These are phyloP conservation scores for Neodon shergylaensis DNA, from an alignment of 2,113 vertebrate species.

Conservation along the genomic window DNA sequence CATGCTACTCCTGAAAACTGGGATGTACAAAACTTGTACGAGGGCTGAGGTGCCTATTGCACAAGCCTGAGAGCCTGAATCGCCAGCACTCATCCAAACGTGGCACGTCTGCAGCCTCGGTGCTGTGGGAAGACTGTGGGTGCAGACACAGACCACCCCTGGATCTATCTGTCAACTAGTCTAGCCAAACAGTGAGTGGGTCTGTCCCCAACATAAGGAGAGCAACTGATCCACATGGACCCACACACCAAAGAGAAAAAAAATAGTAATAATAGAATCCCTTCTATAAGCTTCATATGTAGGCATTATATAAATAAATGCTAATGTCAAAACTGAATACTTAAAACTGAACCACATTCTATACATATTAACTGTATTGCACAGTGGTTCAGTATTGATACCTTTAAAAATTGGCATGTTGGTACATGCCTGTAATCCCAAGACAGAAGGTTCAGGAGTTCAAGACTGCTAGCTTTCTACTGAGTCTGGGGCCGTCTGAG, in stretches of 20 bases:
- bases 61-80: not conserved
- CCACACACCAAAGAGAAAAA: not conserved
- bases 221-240: not conserved
- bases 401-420: not conserved
- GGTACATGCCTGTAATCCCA: not conserved
- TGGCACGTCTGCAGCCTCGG: not conserved
- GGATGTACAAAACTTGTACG: not conserved
- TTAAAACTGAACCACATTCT: conserved; percentile 29
- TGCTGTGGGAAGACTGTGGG: not conserved
- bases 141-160: not conserved
- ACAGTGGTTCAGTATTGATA: not conserved
- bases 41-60: too few species aligned
- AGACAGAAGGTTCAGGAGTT: not conserved
- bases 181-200: not conserved
- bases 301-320: conserved; percentile 29
- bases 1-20: conserved; percentile 51
- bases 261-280: not conserved
- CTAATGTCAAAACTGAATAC: not conserved
- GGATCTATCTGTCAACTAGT: not conserved
- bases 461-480: not conserved
- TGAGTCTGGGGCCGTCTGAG: not conserved
- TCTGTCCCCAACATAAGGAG: not conserved
- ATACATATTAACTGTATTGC: not conserved
- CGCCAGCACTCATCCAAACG: too few species aligned
- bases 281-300: not conserved